phyloP scores from a whole-genome alignment of 2,888 invertebrate species.

The Diogma glabrata region DNA sequence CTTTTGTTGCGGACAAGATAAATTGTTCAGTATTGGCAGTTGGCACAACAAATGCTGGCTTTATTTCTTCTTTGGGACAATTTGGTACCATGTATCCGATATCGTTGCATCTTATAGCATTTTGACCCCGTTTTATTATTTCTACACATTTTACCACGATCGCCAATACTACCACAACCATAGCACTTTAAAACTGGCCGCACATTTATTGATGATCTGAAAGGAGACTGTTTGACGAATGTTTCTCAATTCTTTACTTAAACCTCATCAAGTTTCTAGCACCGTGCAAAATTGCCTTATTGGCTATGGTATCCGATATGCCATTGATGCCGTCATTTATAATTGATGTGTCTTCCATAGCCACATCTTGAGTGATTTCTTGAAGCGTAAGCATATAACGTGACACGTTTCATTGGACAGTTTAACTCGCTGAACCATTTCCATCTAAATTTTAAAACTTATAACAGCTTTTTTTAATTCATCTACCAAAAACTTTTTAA shows the following conservation, averaged over 20 bases:
- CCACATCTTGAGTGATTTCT: background rate
- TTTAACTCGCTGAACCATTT: background rate
- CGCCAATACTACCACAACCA: too few species aligned
- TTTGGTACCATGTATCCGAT: constrained; percentile 21
- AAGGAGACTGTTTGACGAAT: background rate
- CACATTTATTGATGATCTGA: background rate
- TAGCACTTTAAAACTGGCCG: too few species aligned
- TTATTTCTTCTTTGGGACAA: background rate
- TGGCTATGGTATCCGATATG: constrained; percentile 6
- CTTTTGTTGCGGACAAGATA: too few species aligned
- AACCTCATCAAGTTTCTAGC: constrained; percentile 10
- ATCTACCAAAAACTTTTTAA: background rate
- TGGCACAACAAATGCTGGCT: too few species aligned
- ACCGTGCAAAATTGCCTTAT: constrained; percentile 13
- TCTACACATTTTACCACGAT: too few species aligned
- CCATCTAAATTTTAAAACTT: background rate
- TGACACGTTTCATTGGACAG: background rate
- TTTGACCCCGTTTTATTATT: constrained; percentile 21
- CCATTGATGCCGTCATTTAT: constrained; percentile 8
- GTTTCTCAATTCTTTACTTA: constrained; percentile 11
- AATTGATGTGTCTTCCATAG: background rate
- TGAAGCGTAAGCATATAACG: background rate
- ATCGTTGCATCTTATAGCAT: constrained; percentile 25
- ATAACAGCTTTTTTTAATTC: background rate
- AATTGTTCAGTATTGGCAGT: too few species aligned